A percentile compares a stretch with the other conserved stretches of the same genome.
Evolutionary conservation across 2,797 vertebrate species (phyloP).

Genomic region (Ptychobarbus kaznakovi): DNA sequence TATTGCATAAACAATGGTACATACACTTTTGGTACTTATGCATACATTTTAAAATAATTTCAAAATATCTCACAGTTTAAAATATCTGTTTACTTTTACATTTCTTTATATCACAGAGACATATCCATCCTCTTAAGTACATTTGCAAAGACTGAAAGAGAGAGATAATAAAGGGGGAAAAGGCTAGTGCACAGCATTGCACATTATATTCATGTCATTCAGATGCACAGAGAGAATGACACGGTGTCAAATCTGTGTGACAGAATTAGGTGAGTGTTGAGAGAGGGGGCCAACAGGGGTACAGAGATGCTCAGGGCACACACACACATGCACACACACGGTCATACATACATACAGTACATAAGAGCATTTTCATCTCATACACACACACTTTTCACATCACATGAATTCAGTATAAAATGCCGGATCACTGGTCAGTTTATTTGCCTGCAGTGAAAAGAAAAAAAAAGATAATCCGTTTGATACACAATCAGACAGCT

Average conservation of each 20-base stretch:
- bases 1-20: background rate
- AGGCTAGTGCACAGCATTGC: conserved; percentile 98
- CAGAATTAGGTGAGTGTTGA: conserved; percentile 99
- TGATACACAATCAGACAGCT: background rate
- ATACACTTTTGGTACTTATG: background rate
- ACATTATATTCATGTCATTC: conserved; percentile 99
- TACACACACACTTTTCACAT: conserved; percentile 27
- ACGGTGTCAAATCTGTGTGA: conserved; percentile 99
- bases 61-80: background rate
- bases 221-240: conserved; percentile 90
- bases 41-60: background rate
- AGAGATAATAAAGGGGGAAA: conserved; percentile 66
- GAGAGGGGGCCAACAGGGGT: conserved; percentile 87
- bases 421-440: conserved; percentile 25
- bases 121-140: background rate
- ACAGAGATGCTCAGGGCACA: conserved; percentile 86
- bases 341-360: conserved; percentile 37
- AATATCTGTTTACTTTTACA: background rate
- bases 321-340: conserved; percentile 80
- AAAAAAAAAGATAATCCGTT: background rate
- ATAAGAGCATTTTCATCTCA: conserved; percentile 4
- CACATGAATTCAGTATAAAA: background rate
- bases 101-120: background rate
- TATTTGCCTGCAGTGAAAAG: background rate
- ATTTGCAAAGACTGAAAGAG: background rate